Evolutionary conservation across 2,888 invertebrate species (phyloP).

Genomic region (Chloromyia formosa): DNA sequence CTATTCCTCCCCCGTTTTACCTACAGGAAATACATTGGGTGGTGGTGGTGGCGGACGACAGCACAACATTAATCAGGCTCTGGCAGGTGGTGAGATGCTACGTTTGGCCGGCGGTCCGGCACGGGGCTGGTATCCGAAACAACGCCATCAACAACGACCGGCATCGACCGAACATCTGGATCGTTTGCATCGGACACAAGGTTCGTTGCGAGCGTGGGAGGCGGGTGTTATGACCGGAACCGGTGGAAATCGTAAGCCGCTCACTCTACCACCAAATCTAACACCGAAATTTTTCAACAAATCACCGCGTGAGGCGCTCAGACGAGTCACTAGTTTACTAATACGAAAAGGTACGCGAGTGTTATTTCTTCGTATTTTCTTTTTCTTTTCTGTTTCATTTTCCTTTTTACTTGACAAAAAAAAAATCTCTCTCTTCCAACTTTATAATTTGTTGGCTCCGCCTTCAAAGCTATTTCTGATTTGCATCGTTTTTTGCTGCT

Average conservation of each 20-base stretch:
- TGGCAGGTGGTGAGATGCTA: constrained; percentile 81
- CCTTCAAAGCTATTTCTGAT: constrained; percentile 16
- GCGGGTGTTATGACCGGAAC: constrained; percentile 58
- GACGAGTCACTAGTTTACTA: constrained; percentile 88
- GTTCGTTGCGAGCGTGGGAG: constrained; percentile 67
- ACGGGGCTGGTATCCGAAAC: constrained; percentile 85
- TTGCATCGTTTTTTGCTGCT: constrained; percentile 17
- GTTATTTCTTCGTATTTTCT: constrained; percentile 37
- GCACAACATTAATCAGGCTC: constrained; percentile 66
- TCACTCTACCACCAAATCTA: constrained; percentile 87
- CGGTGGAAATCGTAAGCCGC: constrained; percentile 74
- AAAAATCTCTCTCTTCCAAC: constrained; percentile 11
- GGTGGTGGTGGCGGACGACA: constrained; percentile 67
- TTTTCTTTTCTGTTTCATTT: constrained; percentile 18
- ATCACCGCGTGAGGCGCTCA: constrained; percentile 84
- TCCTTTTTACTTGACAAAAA: neutral
- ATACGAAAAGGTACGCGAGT: constrained; percentile 78
- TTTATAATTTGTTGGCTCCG: neutral
- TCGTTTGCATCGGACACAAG: constrained; percentile 66
- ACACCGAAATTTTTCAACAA: constrained; percentile 91
- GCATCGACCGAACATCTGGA: constrained; percentile 88
- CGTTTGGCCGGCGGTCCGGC: constrained; percentile 83
- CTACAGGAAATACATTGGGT: constrained; percentile 67
- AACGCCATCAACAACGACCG: constrained; percentile 75
- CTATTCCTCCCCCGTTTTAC: constrained; percentile 56